Evolutionary conservation across 2,113 vertebrate genomes (phyloP).

Genomic region (Platycercus adscitus): DNA sequence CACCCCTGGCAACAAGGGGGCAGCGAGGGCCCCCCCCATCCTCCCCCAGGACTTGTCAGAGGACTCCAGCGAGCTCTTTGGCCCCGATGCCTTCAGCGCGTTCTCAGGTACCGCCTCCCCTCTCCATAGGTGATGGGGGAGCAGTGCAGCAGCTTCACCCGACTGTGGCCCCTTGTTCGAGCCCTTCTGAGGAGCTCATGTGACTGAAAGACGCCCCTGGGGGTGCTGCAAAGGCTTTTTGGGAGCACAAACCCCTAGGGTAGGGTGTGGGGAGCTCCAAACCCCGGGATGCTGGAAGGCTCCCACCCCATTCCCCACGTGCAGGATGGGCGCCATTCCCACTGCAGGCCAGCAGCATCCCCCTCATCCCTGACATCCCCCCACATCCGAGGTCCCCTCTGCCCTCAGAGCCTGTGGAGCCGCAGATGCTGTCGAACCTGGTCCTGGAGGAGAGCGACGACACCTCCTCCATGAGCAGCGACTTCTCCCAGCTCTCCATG

Average conservation of each 20-base stretch:
- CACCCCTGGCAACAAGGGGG: conserved; percentile 49
- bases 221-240: neutral
- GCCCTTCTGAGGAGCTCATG: accelerated
- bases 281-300: neutral
- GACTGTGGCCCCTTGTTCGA: accelerated
- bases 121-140: accelerated
- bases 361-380: neutral
- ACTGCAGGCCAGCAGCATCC: accelerated
- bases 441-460: conserved; percentile 80
- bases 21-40: conserved; percentile 74
- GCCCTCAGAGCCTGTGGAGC: conserved; percentile 79
- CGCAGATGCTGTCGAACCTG: conserved; percentile 80
- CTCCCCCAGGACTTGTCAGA: conserved; percentile 75
- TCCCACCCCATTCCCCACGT: neutral
- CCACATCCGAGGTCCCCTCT: neutral
- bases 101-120: conserved; percentile 77
- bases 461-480: conserved; percentile 40
- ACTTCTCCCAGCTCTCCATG: conserved; percentile 85
- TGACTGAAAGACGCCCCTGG: neutral
- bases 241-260: neutral
- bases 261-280: neutral
- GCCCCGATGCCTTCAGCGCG: conserved; percentile 25
- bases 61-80: conserved; percentile 82
- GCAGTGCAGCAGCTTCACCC: accelerated
- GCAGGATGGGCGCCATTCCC: neutral